Evolutionary conservation across 2,113 vertebrate species (phyloP).

Genomic region (Baryphthengus martii): DNA sequence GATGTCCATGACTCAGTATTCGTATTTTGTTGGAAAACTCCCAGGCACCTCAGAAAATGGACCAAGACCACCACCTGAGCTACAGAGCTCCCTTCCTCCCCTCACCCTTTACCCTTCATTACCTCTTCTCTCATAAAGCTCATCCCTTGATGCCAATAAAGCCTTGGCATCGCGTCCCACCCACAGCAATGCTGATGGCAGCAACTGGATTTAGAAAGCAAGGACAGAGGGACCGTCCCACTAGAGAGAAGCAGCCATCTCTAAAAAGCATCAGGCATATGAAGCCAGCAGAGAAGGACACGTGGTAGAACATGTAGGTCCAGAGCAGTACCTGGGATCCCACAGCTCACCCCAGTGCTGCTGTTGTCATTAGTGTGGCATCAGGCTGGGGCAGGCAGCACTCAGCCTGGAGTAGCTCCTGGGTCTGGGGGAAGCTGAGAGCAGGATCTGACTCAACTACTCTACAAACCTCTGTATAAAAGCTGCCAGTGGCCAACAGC

Average conservation of each 20-base stretch:
- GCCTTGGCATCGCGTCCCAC: neutral
- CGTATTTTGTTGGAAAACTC: neutral
- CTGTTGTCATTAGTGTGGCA: neutral
- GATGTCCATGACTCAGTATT: neutral
- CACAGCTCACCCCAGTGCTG: neutral
- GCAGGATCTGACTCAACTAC: neutral
- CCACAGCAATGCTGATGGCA: neutral
- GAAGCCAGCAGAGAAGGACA: neutral
- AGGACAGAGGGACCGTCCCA: neutral
- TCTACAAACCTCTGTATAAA: no score
- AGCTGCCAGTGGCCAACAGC: neutral
- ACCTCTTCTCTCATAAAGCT: neutral
- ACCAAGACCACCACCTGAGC: neutral
- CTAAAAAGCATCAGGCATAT: neutral
- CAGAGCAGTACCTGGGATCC: neutral
- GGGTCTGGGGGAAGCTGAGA: neutral
- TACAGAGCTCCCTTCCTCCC: neutral
- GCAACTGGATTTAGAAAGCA: neutral
- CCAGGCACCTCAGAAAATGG: neutral
- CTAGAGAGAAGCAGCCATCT: neutral
- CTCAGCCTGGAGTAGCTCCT: neutral
- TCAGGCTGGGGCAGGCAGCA: neutral
- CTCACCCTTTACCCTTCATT: neutral
- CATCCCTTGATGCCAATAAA: neutral
- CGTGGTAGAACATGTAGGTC: no score